Percentiles rank a stretch among this genome's conserved stretches.
Evolutionary conservation across 2,888 invertebrate genomes (phyloP).

Genomic region (Galeruca laticollis): DNA sequence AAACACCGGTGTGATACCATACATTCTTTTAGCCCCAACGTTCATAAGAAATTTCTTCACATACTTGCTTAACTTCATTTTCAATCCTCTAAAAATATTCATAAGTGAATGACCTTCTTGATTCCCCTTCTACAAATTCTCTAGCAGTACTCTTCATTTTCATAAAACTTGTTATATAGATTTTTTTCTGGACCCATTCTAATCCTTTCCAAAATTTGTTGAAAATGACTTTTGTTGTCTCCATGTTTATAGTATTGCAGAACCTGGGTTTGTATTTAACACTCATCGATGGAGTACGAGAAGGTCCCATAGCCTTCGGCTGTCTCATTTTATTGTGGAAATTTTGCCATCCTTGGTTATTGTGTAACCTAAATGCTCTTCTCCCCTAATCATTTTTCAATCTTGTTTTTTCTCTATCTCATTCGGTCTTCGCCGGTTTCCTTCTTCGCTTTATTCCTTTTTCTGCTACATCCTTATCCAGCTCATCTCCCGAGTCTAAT

Average conservation of each 20-base stretch:
- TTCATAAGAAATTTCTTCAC: too few species aligned
- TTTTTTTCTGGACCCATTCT: background rate
- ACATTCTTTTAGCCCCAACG: too few species aligned
- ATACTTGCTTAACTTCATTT: too few species aligned
- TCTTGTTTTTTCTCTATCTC: conserved; percentile 16
- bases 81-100: too few species aligned
- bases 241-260: too few species aligned
- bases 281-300: background rate
- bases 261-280: too few species aligned
- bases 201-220: background rate
- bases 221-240: too few species aligned
- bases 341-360: conserved; percentile 14
- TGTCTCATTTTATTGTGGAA: conserved; percentile 16
- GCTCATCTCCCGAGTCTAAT: too few species aligned
- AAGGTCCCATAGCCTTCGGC: background rate
- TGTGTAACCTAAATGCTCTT: conserved; percentile 27
- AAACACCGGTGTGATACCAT: too few species aligned
- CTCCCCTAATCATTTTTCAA: conserved; percentile 14
- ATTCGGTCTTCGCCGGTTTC: too few species aligned
- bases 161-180: background rate
- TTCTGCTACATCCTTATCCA: too few species aligned
- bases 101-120: background rate
- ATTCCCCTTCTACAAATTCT: background rate
- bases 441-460: conserved; percentile 9
- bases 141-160: background rate